A percentile compares a stretch with the other conserved stretches of the same genome.
Conservation (phyloP, 1,140 invertebrate species). For the Heliconius congener region DNA sequence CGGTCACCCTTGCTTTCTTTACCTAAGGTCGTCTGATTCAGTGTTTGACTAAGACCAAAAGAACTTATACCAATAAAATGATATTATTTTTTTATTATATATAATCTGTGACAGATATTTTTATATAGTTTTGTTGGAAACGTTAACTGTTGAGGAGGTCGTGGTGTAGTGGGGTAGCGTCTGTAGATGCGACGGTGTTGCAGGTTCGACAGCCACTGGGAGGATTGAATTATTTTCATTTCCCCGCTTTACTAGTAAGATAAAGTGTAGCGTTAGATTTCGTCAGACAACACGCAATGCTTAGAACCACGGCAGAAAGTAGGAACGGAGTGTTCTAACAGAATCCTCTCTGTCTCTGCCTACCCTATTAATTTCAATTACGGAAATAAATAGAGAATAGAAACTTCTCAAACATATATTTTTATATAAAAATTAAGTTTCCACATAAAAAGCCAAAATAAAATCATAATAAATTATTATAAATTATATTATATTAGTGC, state of each 20-base stretch:
- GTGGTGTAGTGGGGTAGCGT: neutral
- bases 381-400: too few species aligned
- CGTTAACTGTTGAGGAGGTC: neutral
- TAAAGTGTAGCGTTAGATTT: neutral
- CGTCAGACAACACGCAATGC: neutral
- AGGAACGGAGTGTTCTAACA: neutral
- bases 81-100: neutral
- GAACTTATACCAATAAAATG: neutral
- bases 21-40: slow-evolving; percentile 9
- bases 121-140: neutral
- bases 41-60: slow-evolving; percentile 9
- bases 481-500: too few species aligned
- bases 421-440: too few species aligned
- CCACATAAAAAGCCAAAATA: too few species aligned
- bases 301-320: neutral
- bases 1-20: slow-evolving; percentile 22
- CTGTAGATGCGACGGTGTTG: neutral
- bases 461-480: too few species aligned
- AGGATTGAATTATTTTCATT: neutral
- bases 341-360: neutral
- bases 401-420: too few species aligned
- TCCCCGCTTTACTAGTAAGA: neutral
- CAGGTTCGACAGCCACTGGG: neutral
- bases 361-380: neutral
- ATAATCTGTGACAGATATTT: neutral